Evolutionary conservation across 2,113 vertebrate species (phyloP), one percentile per base, ranked within the genome.

Genomic region (Daphoenositta chrysoptera): DNA sequence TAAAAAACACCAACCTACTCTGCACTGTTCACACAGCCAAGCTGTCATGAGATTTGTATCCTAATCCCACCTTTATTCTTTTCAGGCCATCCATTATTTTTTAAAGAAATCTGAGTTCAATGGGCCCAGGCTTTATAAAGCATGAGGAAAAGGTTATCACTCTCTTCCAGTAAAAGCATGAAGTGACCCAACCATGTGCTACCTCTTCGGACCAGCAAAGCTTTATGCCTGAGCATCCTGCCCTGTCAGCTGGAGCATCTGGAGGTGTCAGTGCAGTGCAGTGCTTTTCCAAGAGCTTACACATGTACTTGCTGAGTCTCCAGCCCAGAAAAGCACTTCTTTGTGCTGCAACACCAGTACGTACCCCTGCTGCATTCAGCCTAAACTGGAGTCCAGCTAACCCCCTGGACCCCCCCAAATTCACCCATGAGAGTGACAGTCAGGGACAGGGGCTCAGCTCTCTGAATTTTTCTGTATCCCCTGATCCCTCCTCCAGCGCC

Each of bases 391-490:
- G 54, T 13, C 51, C 71, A 63, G 9, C 15, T 93, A 72, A 71
- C 13, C 30, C 81, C 50, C 56, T 33, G 20, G 31, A 64, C 23
- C 53, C 6, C 47, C 81, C 17, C 42, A 89, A 83, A 75, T 35
- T 65, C 58, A 66, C 13, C 50, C 64, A 21, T 0, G 0, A 30
- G 20, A 53, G 12, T 3, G 8, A 69, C 2, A 2, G 31, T 16
- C 42, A 77, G 54, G 50, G 28, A 40, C 42, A 61, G 40, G 40
- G 50, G 31, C 45, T 53, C 76, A 86, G n/a, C 54, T 86, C 63
- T 48, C 63, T 30, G 33, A 69, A 54, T 89, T 95, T 45, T 61
- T 73, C 54, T 28, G 28, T 15, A 45, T 70, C 50, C 83, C 72
- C 71, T 33, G 42, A 39, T 71, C 37, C 66, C 76, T 92, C 70